Percentiles rank a stretch among this genome's conserved stretches.
These are phyloP conservation scores for Paraescarpia echinospica DNA, from an alignment of 1,140 invertebrate species.

Conservation along the genomic window DNA sequence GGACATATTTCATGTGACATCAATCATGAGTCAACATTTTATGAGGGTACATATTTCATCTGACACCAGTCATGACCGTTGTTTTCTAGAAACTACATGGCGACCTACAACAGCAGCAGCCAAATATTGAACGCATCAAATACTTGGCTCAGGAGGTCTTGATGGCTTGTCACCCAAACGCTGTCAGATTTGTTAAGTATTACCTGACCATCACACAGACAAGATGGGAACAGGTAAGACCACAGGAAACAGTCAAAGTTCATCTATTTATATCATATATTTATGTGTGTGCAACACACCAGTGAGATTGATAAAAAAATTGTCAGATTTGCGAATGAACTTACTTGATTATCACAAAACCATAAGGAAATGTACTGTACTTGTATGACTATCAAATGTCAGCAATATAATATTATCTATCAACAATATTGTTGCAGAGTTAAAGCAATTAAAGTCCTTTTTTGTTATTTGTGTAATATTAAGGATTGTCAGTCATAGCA, in stretches of 20 bases:
- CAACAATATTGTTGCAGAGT: too few relatives aligned
- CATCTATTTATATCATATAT: not conserved
- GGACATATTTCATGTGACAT: not conserved
- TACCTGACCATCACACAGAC: slow-evolving; percentile 98
- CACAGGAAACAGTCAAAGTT: not conserved
- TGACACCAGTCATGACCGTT: not conserved
- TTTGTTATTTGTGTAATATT: too few relatives aligned
- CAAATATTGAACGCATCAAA: slow-evolving; percentile 86
- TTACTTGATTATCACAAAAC: too few relatives aligned
- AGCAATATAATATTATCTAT: too few relatives aligned
- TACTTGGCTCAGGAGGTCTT: slow-evolving; percentile 84
- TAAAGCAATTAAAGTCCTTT: too few relatives aligned
- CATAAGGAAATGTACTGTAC: too few relatives aligned
- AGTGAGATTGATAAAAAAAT: not conserved
- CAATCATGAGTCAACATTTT: not conserved
- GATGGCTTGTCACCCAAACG: slow-evolving; percentile 90
- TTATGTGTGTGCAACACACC: too few relatives aligned
- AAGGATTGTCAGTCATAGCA: too few relatives aligned
- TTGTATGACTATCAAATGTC: too few relatives aligned
- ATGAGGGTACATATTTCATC: not conserved
- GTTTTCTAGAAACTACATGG: slow-evolving; percentile 69
- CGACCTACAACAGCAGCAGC: slow-evolving; percentile 80
- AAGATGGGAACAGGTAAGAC: slow-evolving; percentile 70
- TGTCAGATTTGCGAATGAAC: not conserved
- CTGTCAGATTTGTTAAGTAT: slow-evolving; percentile 91